These are phyloP conservation scores for Cottus gobio DNA, from an alignment of 2,113 vertebrate species.

Conservation along the genomic window DNA sequence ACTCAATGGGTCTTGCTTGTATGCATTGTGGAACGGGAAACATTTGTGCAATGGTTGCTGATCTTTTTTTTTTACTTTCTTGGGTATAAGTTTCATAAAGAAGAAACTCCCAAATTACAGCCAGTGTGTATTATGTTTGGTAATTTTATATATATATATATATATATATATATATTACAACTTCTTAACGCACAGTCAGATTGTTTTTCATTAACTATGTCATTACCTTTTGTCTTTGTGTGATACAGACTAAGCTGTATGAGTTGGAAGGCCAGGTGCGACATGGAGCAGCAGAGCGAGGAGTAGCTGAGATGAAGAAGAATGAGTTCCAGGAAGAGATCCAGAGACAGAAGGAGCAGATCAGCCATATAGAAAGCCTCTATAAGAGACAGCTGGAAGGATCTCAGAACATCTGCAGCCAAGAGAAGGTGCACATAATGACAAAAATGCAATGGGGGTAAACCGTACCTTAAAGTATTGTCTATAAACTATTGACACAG, in stretches of 20 bases:
- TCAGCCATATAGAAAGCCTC: conserved; percentile 85
- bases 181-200: background rate
- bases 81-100: background rate
- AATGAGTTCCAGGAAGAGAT: conserved; percentile 90
- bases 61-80: background rate
- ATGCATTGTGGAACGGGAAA: background rate
- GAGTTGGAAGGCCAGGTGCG: conserved; percentile 89
- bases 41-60: background rate
- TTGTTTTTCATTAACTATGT: background rate
- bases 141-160: conserved; percentile 9
- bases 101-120: background rate
- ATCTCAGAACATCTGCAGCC: conserved; percentile 81
- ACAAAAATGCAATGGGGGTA: background rate
- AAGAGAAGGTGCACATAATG: conserved; percentile 86
- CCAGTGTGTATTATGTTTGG: background rate
- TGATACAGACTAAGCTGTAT: conserved; percentile 84
- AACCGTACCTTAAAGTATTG: background rate
- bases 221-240: background rate
- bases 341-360: conserved; percentile 87
- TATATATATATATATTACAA: conserved; percentile 6
- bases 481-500: background rate
- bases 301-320: conserved; percentile 88
- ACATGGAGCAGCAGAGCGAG: conserved; percentile 84
- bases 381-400: conserved; percentile 88
- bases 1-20: background rate